Conservation (phyloP, 2,113 vertebrate species). For the western clawed frog (Xenopus tropicalis) region UCB_Xtro_10.0 CM004447.2:28922501-28923000, state of each 20-base stretch:
- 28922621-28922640: neutral
- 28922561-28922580: no score
- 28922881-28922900: slow-evolving; percentile 50
- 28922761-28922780: no score
- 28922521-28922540: no score
- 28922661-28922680: slow-evolving; percentile 10
- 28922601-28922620: no score
- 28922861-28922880: neutral
- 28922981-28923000: slow-evolving; percentile 61
- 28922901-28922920: slow-evolving; percentile 54
- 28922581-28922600: no score
- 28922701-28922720: slow-evolving; percentile 1
- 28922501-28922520: no score
- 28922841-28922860: no score
- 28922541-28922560: no score
- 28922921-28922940: slow-evolving; percentile 58
- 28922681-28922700: slow-evolving; percentile 6
- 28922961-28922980: slow-evolving; percentile 63
- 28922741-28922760: no score
- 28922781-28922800: no score
- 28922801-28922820: no score
- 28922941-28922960: slow-evolving; percentile 57
- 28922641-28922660: neutral
- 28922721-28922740: slow-evolving; percentile 22
- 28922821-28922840: neutral